Conservation (phyloP, 2,113 vertebrate species). For the Chloebia gouldiae region DNA sequence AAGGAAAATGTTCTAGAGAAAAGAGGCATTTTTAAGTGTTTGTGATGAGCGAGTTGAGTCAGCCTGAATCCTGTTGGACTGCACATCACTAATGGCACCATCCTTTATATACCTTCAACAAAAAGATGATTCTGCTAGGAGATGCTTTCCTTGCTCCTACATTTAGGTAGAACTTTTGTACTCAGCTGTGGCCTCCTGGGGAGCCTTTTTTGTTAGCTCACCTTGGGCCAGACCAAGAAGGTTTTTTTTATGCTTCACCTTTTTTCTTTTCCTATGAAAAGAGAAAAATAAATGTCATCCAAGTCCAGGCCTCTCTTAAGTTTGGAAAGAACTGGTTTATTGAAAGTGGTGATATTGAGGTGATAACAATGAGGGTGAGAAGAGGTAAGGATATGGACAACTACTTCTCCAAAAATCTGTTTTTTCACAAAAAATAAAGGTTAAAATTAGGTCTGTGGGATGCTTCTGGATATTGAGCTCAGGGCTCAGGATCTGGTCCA, state of each 20-base stretch:
- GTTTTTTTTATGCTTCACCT: neutral
- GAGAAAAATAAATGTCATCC: neutral
- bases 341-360: neutral
- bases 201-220: neutral
- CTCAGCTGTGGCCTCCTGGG: neutral
- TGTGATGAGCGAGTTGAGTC: neutral
- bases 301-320: neutral
- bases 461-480: neutral
- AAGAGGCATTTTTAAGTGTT: neutral
- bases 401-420: neutral
- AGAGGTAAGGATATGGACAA: neutral
- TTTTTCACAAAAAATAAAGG: neutral
- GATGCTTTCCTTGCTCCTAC: neutral
- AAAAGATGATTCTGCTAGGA: neutral
- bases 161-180: neutral
- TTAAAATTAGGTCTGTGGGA: neutral
- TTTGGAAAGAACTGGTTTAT: neutral
- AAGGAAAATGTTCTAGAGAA: neutral
- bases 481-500: neutral
- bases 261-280: neutral
- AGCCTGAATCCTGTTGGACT: neutral
- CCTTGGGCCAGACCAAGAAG: neutral
- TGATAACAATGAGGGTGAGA: accelerated
- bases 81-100: neutral
- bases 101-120: neutral